Evolutionary conservation across 2,113 vertebrate genomes (phyloP), one percentile per base, ranked within the genome.

Genomic region (Oncorhynchus kisutch): DNA sequence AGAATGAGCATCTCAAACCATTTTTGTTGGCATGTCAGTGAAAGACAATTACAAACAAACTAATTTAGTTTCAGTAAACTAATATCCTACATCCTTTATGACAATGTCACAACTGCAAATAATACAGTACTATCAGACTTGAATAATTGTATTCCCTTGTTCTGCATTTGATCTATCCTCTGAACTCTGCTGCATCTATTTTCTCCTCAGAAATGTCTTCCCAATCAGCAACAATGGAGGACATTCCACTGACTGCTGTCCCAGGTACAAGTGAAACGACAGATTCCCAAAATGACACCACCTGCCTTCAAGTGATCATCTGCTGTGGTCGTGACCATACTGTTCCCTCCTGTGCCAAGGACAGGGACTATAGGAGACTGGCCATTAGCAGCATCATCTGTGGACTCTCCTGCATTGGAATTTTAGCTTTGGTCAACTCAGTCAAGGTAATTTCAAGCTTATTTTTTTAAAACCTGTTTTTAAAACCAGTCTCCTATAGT

Each of bases 341-440:
- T 24, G 0, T 16, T 0, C 27, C 2, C 1, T 34, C 18, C 62
- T 74, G 27, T 65, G 51, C 27, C 49, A 0, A 3, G 0, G 79
- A 88, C 73, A 18, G 25, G 24, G 16, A 91, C 75, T 67, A 93
- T 78, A 92, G 95, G 73, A 89, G 13, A 49, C 86, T 94, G 76
- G 93, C 96, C 51, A 86, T 94, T 80, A 73, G 84, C 80, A 95
- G 96, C 91, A 91, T 96, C 86, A 74, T 96, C 76, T 97, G 95
- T 27, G 95, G 95, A 18, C 59, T 93, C 76, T 93, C 94, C 82
- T 96, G 95, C 83, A 75, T 95, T 20, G 95, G 95, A 27, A 65
- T 94, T 74, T 25, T 83, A 70, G 94, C 96, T 12, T 86, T 97
- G 76, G 91, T 93, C 3, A 87, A 92, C 76, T 94, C 92, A 13